Evolutionary conservation across 1,140 invertebrate species (phyloP), one percentile per base, ranked within the genome.

Genomic region (Leucophenga varia): DNA sequence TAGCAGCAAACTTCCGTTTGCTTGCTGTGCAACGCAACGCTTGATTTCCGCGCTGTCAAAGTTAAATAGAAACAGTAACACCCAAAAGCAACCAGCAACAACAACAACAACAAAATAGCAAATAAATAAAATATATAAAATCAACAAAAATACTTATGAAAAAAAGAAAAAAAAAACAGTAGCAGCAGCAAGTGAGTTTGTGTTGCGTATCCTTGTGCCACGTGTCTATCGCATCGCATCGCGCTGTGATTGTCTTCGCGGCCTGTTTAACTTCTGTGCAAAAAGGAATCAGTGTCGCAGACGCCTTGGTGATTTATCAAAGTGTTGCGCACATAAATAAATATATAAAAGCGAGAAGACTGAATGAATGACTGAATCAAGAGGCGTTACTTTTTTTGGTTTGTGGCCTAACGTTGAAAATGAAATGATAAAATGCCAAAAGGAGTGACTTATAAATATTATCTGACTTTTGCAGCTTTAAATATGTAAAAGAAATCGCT

Each of bases 41-140:
- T 59, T 67, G 52, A 67, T 59, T 65, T 65, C 61, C 61, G 61
- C n/a, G n/a, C n/a, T n/a, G n/a, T n/a, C n/a, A n/a, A n/a, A n/a
- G n/a, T n/a, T n/a, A n/a, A n/a, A n/a, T n/a, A n/a, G n/a, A n/a
- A n/a, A n/a, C n/a, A n/a, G n/a, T n/a, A n/a, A n/a, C n/a, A n/a
- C 55, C 54, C 49, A 52, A 52, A 60, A 52, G 63, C 52, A 51
- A 54, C 57, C 61, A 50, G 10, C 45, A 10, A 53, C 40, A 38
- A 47, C 40, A 42, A n/a, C 38, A 37, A 51, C n/a, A n/a, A n/a
- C n/a, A 47, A 47, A 57, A 54, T 34, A 36, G 25, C 34, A 43
- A 28, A 12, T 28, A 28, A 12, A 28, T 28, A 28, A 12, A 6
- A 12, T 7, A 28, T 28, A 28, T 28, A 28, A 28, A 12, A n/a